Percentiles rank a stretch among this genome's conserved stretches.
Evolutionary conservation across 2,888 invertebrate genomes (phyloP).

Genomic region (Heteropelma amictum): DNA sequence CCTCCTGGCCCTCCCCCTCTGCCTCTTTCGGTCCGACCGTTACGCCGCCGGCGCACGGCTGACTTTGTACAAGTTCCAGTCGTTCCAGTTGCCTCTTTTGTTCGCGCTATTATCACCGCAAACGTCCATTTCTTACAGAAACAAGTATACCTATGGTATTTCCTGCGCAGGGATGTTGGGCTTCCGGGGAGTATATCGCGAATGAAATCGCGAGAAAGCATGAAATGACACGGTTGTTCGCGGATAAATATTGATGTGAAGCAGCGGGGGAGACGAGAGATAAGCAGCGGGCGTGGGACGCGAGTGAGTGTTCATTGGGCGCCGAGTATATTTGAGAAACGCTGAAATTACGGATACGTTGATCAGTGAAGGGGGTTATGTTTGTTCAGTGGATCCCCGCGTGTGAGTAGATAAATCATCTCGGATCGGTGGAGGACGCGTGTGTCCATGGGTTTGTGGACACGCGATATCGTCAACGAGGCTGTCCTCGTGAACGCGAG

Average conservation of each 20-base stretch:
- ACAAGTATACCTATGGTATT: background rate
- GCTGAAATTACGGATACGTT: no score
- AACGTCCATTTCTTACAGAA: constrained; percentile 3
- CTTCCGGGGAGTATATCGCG: no score
- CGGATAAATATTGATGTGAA: no score
- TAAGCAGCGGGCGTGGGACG: no score
- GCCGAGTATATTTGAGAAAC: background rate
- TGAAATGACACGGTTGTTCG: no score
- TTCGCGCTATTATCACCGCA: background rate
- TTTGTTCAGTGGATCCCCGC: background rate
- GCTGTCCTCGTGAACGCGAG: constrained; percentile 41
- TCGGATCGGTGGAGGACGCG: constrained; percentile 16
- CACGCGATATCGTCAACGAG: constrained; percentile 40
- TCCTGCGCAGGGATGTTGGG: no score
- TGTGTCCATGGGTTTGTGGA: constrained; percentile 54
- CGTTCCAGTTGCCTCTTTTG: background rate
- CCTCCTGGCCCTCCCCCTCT: background rate
- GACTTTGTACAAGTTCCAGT: no score
- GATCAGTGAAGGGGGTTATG: no score
- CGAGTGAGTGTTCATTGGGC: background rate
- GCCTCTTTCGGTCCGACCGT: background rate
- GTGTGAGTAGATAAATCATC: background rate
- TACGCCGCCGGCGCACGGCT: constrained; percentile 8
- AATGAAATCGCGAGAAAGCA: no score
- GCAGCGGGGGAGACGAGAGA: no score